Base-by-base conservation (phyloP, 2,113 vertebrate genomes). In the Ursus arctos region DNA sequence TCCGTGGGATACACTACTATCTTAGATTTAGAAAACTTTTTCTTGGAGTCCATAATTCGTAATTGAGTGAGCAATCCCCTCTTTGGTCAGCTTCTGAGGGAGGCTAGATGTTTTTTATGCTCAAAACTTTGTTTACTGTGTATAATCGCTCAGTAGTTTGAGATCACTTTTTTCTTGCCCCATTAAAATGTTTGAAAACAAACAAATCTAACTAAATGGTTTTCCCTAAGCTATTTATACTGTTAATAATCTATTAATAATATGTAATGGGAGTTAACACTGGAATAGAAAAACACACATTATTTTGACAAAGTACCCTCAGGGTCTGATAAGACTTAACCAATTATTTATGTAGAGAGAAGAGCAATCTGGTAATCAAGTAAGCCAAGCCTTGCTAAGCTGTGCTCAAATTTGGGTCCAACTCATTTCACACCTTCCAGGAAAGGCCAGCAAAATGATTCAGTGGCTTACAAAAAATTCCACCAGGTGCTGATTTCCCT, bases 201-300 rank as follows among this genome's bases (percentile, higher is more conserved):
- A 92, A 98, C 97, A 94, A 86, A 94, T 93, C 57, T 96, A 96
- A 97, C 33, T 63, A 63, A 96, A 97, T 94, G 33, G 33, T 95
- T 98, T 98, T 67, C 97, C 72, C 95, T 94, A 69, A 97, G 92
- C 91, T 98, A 98, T 97, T 97, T 98, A 91, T 74, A 90, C 22
- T 40, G 79, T 96, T 95, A 98, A 72, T 95, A 96, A 98, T 95
- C 97, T 96, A 98, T 98, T 97, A 97, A 96, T 97, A 96, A 98
- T 84, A 88, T 81, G 88, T 96, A 97, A 95, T 91, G 69, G 88
- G 95, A 97, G 84, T 89, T 97, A 95, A 91, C 89, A 89, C 63
- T 65, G 61, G 97, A 65, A 87, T 93, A 87, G 33, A 97, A 98
- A 98, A 97, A 91, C 26, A 89, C 76, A 92, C 71, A 97, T 88